Evolutionary conservation across 2,113 vertebrate species (phyloP).

Genomic region (Lathamus discolor): DNA sequence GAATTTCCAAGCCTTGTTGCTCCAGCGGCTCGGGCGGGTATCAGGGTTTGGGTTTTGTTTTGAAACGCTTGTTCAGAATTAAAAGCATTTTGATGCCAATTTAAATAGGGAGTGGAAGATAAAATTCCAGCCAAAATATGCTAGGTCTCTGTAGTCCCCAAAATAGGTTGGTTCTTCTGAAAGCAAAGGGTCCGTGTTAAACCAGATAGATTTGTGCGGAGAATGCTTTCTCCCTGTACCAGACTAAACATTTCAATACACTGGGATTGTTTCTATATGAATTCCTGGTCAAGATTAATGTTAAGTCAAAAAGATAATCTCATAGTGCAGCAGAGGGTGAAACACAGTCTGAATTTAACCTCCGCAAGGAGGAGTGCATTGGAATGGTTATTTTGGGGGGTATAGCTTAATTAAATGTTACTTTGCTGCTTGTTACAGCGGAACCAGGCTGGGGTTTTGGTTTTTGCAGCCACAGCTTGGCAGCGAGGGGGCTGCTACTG

Average conservation of each 20-base stretch:
- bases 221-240: neutral
- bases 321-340: neutral
- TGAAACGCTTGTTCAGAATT: neutral
- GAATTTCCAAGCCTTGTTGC: neutral
- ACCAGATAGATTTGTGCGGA: neutral
- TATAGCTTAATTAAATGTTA: neutral
- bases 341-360: neutral
- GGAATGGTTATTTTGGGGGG: neutral
- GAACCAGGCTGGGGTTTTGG: neutral
- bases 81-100: neutral
- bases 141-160: neutral
- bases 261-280: neutral
- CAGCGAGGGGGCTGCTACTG: neutral
- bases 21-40: neutral
- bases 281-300: neutral
- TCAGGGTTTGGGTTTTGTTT: neutral
- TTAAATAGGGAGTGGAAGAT: conserved; percentile 40
- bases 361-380: neutral
- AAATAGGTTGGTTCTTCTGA: neutral
- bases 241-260: conserved; percentile 27
- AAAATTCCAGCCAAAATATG: conserved; percentile 39
- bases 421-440: neutral
- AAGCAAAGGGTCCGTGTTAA: neutral
- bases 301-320: neutral
- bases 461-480: neutral